A percentile compares a stretch with the other conserved stretches of the same genome.
phyloP scores from a whole-genome alignment of 1,140 invertebrate species.

The Schlechtendalia chinensis region DNA sequence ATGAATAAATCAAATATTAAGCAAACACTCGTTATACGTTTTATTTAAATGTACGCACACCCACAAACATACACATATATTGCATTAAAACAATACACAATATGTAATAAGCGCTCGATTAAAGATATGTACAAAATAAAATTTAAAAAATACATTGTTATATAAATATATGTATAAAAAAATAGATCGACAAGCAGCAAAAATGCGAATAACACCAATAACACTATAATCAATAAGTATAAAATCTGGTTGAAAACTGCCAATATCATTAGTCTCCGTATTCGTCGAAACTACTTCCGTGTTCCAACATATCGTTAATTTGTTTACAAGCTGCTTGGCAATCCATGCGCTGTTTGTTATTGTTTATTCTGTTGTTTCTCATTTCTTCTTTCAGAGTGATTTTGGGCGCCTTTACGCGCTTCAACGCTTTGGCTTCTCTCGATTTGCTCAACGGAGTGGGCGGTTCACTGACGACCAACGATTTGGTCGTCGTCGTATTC shows the following conservation, averaged over 20 bases:
- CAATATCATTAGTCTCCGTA: not conserved
- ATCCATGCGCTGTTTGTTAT: not conserved
- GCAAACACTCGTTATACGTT: too few species aligned
- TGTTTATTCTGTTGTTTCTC: not conserved
- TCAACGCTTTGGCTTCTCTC: slow-evolving; percentile 22
- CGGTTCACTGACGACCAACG: slow-evolving; percentile 6
- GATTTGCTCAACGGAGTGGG: slow-evolving; percentile 31
- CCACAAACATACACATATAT: too few species aligned
- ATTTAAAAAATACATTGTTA: too few species aligned
- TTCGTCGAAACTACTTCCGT: not conserved
- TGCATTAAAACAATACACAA: too few species aligned
- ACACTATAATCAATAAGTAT: not conserved
- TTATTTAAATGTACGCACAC: too few species aligned
- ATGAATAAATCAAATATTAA: too few species aligned
- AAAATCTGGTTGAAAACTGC: not conserved
- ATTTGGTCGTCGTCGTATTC: not conserved
- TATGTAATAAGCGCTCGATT: too few species aligned
- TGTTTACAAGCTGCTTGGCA: not conserved
- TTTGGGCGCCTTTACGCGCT: slow-evolving; percentile 28
- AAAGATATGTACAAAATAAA: too few species aligned
- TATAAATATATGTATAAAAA: too few species aligned
- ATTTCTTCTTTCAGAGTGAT: slow-evolving; percentile 27
- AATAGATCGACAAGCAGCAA: too few species aligned
- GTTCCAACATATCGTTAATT: slow-evolving; percentile 19
- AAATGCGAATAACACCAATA: too few species aligned